phyloP scores from a whole-genome alignment of 2,888 invertebrate genomes.

The Conistra vaccinii region DNA sequence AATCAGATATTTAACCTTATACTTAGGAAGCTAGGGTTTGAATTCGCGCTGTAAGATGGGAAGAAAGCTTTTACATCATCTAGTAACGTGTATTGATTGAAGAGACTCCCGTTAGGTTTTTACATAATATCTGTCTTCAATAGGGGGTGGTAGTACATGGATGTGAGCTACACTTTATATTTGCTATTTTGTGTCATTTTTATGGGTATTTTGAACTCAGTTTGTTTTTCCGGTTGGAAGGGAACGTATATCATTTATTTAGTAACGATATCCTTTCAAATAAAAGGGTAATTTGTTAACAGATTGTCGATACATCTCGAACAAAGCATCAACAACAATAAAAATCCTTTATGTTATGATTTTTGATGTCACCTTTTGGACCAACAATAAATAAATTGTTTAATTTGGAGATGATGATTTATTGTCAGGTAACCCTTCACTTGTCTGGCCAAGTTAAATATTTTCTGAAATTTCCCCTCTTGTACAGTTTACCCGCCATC shows the following conservation, averaged over 20 bases:
- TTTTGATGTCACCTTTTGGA: neutral
- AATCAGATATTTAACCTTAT: constrained; percentile 71
- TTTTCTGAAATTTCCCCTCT: neutral
- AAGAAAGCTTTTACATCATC: constrained; percentile 88
- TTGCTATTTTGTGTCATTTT: constrained; percentile 71
- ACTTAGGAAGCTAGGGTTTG: constrained; percentile 67
- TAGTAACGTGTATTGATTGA: constrained; percentile 90
- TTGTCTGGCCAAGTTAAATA: neutral
- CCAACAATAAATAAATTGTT: neutral
- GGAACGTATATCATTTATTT: constrained; percentile 42
- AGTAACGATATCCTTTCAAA: constrained; percentile 24
- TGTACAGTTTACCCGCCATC: neutral
- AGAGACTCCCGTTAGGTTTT: constrained; percentile 89
- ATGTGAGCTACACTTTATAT: constrained; percentile 74
- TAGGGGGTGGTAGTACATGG: constrained; percentile 82
- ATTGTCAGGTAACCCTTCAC: neutral
- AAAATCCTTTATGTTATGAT: neutral
- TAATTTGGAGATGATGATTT: neutral
- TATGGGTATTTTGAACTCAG: constrained; percentile 70
- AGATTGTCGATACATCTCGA: neutral
- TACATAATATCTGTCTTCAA: constrained; percentile 89
- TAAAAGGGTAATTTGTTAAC: neutral
- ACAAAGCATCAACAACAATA: neutral
- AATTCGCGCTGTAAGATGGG: constrained; percentile 68
- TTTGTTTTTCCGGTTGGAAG: constrained; percentile 60